These are phyloP conservation scores for Circaetus gallicus DNA, from an alignment of 2,113 vertebrate genomes.

Conservation along the genomic window DNA sequence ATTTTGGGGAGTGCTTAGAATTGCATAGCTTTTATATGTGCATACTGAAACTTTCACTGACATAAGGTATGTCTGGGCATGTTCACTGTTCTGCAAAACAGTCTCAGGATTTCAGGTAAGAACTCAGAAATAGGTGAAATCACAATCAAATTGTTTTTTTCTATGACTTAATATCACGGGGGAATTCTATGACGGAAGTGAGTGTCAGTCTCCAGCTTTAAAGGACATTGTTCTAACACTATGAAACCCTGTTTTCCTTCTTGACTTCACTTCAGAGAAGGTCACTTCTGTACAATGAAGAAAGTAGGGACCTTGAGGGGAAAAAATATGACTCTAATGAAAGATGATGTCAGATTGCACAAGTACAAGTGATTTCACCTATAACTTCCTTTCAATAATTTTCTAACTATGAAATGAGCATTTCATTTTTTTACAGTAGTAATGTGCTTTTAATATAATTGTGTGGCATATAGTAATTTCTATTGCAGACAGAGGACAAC, in stretches of 20 bases:
- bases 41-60: background rate
- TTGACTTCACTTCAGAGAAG: background rate
- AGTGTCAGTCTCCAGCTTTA: background rate
- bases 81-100: background rate
- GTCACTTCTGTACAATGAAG: background rate
- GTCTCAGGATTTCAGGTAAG: background rate
- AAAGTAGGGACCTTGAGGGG: background rate
- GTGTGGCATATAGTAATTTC: background rate
- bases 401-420: background rate
- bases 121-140: background rate
- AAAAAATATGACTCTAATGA: background rate
- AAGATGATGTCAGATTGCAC: background rate
- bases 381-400: background rate
- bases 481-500: background rate
- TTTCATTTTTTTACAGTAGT: background rate
- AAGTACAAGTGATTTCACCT: background rate
- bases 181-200: background rate
- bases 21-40: background rate
- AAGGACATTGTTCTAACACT: background rate
- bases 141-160: background rate
- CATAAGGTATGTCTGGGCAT: background rate
- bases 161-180: background rate
- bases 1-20: background rate
- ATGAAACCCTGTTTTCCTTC: background rate
- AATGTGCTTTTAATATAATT: background rate